Base-by-base conservation (phyloP, 2,113 vertebrate species). In the Aix galericulata region DNA sequence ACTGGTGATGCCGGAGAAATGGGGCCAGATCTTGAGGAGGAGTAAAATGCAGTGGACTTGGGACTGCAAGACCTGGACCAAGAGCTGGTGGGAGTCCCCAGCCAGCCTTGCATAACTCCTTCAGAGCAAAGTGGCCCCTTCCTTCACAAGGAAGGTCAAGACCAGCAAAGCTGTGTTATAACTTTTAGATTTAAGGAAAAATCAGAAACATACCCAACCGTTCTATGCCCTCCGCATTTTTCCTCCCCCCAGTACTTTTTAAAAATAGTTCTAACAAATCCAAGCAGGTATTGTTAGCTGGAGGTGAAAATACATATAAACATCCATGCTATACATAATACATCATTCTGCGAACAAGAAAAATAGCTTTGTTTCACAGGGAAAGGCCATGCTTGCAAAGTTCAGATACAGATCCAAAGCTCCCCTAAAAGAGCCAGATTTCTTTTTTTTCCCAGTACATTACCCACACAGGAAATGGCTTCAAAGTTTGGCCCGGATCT, bases 271-370 rank as follows among this genome's bases (percentile, higher is more conserved):
- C 32, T 90, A 94, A 82, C 62, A 92, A 86, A 91, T 80, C 91
- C 86, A 93, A 92, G 82, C 53, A 96, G 91, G 73, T 92, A 89
- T 91, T 87, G 90, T 94, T 92, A 86, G 92, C 86, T 91, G 77
- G 92, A 95, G 74, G 93, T 96, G 71, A 91, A 95, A 96, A 96
- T 86, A 95, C 77, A 82, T 86, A 88, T 88, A 93, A 94, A 93
- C 79, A 94, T 82, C 69, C 36, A 53, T 29, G 40, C 58, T 69
- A 88, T 93, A 73, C 80, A 88, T 89, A 90, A 94, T 76, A 84
- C 77, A 92, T 96, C 62, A 88, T 84, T 75, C 90, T 66, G 73
- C 84, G 55, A 40, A 75, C 23, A 87, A 93, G 91, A 89, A 91
- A 94, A 96, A 86, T 27, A 76, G 69, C 53, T 78, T 69, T 84